phyloP scores from a whole-genome alignment of 2,888 invertebrate species.

The Caenorhabditis virilis region DNA sequence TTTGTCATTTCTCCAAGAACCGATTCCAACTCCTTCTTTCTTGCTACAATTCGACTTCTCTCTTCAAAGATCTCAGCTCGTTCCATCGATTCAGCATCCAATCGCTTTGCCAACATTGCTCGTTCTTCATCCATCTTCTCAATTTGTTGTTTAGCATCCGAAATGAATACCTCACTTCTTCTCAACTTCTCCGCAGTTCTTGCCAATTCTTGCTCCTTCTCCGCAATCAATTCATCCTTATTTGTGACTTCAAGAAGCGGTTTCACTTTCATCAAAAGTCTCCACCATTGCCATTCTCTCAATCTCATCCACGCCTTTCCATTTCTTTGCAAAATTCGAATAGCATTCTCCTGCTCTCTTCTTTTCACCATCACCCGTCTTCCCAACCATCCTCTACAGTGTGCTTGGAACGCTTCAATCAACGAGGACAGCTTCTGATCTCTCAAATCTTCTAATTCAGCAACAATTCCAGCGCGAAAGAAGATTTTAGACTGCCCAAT shows the following conservation, averaged over 20 bases:
- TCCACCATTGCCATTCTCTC: conserved; percentile 99
- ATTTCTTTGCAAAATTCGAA: conserved; percentile 95
- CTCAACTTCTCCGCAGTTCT: conserved; percentile 44
- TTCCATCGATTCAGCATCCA: conserved; percentile 83
- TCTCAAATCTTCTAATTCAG: conserved; percentile 89
- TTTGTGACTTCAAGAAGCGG: conserved; percentile 93
- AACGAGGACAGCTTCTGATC: conserved; percentile 97
- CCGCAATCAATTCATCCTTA: conserved; percentile 94
- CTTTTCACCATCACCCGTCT: conserved; percentile 87
- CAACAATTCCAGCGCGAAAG: conserved; percentile 97
- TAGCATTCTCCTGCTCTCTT: conserved; percentile 91
- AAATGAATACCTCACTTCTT: conserved; percentile 44
- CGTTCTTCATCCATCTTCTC: conserved; percentile 83
- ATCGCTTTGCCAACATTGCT: conserved; percentile 81
- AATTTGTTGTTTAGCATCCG: conserved; percentile 35
- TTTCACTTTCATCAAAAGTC: conserved; percentile 94
- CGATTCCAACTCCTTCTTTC: conserved; percentile 27
- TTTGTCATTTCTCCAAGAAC: conserved; percentile 22
- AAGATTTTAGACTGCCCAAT: conserved; percentile 99
- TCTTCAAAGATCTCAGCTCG: conserved; percentile 91
- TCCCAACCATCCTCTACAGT: conserved; percentile 89
- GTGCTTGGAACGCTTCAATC: conserved; percentile 87
- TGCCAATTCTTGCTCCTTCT: conserved; percentile 91
- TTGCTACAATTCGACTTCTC: conserved; percentile 16
- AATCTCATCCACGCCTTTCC: conserved; percentile 97